Percentiles rank a stretch among this genome's conserved stretches.
These are phyloP conservation scores for Cyprinodon variegatus DNA, from an alignment of 2,113 vertebrate species.

Conservation along the genomic window DNA sequence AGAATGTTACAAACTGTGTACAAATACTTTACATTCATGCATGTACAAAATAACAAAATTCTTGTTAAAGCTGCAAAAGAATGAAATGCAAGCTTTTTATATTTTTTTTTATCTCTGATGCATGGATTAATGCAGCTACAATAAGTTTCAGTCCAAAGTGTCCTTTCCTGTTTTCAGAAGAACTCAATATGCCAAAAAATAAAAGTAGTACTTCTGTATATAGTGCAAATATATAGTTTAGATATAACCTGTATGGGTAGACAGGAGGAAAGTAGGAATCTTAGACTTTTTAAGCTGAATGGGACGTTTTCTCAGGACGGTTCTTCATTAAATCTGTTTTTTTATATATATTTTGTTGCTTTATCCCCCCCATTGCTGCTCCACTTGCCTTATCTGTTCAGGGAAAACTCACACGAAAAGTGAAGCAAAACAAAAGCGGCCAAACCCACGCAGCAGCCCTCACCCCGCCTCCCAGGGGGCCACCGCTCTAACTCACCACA, in stretches of 20 bases:
- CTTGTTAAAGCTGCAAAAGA: constrained; percentile 48
- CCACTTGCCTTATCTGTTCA: constrained; percentile 31
- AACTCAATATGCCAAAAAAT: background rate
- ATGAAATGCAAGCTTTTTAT: constrained; percentile 28
- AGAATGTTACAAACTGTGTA: constrained; percentile 48
- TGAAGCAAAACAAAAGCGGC: constrained; percentile 26
- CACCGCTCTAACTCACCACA: constrained; percentile 43
- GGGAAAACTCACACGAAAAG: constrained; percentile 43
- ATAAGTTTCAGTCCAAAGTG: background rate
- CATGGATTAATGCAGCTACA: background rate
- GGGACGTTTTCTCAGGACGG: constrained; percentile 15
- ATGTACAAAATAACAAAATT: constrained; percentile 59
- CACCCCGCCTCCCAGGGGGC: background rate
- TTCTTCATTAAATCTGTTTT: constrained; percentile 15
- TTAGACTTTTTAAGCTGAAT: background rate
- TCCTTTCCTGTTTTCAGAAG: background rate
- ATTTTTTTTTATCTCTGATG: background rate
- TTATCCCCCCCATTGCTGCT: too few relatives aligned
- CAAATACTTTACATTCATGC: constrained; percentile 69
- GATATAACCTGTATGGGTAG: constrained; percentile 62
- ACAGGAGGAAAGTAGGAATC: constrained; percentile 7
- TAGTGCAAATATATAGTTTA: constrained; percentile 78
- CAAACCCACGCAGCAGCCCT: background rate
- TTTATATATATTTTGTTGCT: background rate
- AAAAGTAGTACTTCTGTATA: background rate